phyloP scores from a whole-genome alignment of 2,888 invertebrate species.

The Chromoteleia sp. region DNA sequence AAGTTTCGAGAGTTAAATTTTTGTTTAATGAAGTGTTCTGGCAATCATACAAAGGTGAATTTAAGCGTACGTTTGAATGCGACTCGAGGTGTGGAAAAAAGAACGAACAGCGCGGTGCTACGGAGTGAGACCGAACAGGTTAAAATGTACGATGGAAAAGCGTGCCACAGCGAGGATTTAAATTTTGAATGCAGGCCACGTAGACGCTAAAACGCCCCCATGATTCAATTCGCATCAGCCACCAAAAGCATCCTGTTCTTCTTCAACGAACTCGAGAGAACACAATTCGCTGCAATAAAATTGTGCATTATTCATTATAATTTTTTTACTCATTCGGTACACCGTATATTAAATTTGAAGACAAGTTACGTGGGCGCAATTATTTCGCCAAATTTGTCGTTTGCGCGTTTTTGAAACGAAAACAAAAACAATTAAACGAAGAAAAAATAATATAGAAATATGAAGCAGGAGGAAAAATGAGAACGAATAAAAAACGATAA shows the following conservation, averaged over 20 bases:
- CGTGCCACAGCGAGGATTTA: slow-evolving; percentile 73
- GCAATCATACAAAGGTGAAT: slow-evolving; percentile 63
- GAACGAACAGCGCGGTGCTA: slow-evolving; percentile 52
- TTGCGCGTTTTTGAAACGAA: slow-evolving; percentile 6
- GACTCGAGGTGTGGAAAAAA: slow-evolving; percentile 65
- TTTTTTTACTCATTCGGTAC: slow-evolving; percentile 33
- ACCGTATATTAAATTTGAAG: slow-evolving; percentile 55
- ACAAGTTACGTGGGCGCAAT: slow-evolving; percentile 47
- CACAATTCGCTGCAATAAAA: slow-evolving; percentile 68
- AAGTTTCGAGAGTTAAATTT: slow-evolving; percentile 41
- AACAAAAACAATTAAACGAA: too few relatives aligned
- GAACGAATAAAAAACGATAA: too few relatives aligned
- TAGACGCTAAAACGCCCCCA: slow-evolving; percentile 84
- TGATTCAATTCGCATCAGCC: slow-evolving; percentile 84
- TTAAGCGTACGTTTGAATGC: slow-evolving; percentile 62
- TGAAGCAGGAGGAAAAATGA: too few relatives aligned
- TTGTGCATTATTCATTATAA: slow-evolving; percentile 62
- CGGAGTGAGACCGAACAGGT: slow-evolving; percentile 61
- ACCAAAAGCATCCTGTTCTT: slow-evolving; percentile 71
- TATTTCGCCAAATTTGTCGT: slow-evolving; percentile 11
- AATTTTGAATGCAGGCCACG: slow-evolving; percentile 82
- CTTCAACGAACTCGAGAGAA: slow-evolving; percentile 66
- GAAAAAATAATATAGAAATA: too few relatives aligned
- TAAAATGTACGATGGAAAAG: slow-evolving; percentile 68
- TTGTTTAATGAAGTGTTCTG: slow-evolving; percentile 52